Evolutionary conservation across 2,113 vertebrate species (phyloP).

Genomic region (Neolamprologus kungweensis): DNA sequence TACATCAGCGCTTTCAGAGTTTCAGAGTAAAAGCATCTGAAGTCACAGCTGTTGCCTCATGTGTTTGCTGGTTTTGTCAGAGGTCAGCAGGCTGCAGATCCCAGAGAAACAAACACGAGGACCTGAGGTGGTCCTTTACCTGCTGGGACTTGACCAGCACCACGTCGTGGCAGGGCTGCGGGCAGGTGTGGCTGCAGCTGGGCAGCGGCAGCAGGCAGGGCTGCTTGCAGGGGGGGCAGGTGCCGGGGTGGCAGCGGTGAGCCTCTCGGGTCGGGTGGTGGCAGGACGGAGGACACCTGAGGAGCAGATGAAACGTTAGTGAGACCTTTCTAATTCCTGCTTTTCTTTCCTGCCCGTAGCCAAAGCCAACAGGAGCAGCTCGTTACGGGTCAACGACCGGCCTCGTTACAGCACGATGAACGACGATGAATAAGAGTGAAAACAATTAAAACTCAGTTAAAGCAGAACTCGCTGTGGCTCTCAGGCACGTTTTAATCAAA

Average conservation of each 20-base stretch:
- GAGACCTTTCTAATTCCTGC: background rate
- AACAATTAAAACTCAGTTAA: background rate
- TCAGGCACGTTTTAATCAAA: background rate
- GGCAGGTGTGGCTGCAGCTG: conserved; percentile 48
- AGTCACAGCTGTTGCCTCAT: background rate
- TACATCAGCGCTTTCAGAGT: background rate
- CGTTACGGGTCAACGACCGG: fast-evolving
- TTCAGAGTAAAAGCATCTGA: background rate
- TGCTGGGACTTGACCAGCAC: conserved; percentile 58
- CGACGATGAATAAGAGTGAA: fast-evolving
- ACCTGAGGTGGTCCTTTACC: background rate
- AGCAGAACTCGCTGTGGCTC: fast-evolving
- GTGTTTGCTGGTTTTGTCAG: background rate
- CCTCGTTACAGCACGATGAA: background rate
- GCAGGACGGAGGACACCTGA: conserved; percentile 40
- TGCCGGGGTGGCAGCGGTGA: conserved; percentile 50
- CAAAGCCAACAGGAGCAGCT: fast-evolving
- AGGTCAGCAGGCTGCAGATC: background rate
- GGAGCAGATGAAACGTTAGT: background rate
- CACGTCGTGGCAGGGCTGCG: conserved; percentile 45
- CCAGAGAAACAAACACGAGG: background rate
- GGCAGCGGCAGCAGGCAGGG: conserved; percentile 24
- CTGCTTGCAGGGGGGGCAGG: conserved; percentile 56
- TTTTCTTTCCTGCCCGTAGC: fast-evolving
- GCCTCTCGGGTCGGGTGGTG: conserved; percentile 41